Evolutionary conservation across 53 echinoderm and acorn worm species (phyloP).

Genomic region (Echinarachnius parma): DNA sequence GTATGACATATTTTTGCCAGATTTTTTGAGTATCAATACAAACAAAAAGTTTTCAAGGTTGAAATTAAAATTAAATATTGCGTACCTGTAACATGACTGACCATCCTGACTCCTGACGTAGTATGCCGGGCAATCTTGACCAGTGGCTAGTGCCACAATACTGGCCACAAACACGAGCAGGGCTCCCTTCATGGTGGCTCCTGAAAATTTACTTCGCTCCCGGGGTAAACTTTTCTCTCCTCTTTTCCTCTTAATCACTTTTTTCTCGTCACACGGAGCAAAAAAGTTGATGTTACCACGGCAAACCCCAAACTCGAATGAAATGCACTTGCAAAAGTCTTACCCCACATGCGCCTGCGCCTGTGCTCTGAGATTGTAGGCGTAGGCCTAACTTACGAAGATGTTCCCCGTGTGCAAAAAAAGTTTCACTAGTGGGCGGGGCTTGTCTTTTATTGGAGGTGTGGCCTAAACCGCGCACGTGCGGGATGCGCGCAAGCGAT

Average conservation of each 20-base stretch:
- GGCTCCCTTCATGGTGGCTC: constrained; percentile 32
- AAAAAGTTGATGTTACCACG: constrained; percentile 22
- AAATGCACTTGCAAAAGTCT: background rate
- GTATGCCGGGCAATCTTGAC: constrained; percentile 41
- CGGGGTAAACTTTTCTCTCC: background rate
- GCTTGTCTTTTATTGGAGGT: too few relatives aligned
- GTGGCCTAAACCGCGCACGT: too few relatives aligned
- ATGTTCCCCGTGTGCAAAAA: background rate
- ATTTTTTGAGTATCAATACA: too few relatives aligned
- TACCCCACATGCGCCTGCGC: background rate
- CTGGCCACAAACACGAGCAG: constrained; percentile 19
- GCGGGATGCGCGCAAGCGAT: too few relatives aligned
- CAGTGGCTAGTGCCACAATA: constrained; percentile 27
- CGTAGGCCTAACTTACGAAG: too few relatives aligned
- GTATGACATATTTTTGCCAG: too few relatives aligned
- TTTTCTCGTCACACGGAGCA: constrained; percentile 4
- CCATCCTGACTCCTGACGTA: constrained; percentile 32
- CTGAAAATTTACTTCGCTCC: background rate
- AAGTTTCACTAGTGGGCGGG: too few relatives aligned
- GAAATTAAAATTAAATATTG: too few relatives aligned
- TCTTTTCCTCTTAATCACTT: constrained; percentile 8
- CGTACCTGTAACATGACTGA: constrained; percentile 44
- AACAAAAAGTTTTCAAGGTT: too few relatives aligned
- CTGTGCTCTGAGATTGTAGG: too few relatives aligned
- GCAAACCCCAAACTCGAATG: constrained; percentile 21